Base-by-base conservation (phyloP, 2,888 invertebrate species). In the Parnassius smintheus region DNA sequence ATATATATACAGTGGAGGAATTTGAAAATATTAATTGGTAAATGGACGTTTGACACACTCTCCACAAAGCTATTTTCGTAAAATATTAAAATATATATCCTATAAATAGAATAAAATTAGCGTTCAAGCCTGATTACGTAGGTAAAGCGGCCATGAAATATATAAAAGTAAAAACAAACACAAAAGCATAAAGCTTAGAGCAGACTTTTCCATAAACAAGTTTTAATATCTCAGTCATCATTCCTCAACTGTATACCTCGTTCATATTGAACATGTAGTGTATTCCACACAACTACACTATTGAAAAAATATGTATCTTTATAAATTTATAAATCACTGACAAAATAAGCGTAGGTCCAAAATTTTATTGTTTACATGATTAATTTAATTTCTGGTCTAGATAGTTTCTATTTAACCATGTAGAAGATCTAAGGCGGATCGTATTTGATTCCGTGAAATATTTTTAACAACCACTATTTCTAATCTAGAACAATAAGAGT, bases 1-100 rank as follows among this genome's bases (percentile, higher is more conserved):
- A 84, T 87, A 89, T 80, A 84, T 87, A 89, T 87, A 90, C 89
- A 90, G 89, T 84, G 82, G 88, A 90, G 91, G 88, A 90, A 91
- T 85, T 78, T 65, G 58, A 71, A 68, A 72, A 77, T 74, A 80
- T 80, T 85, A 81, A 86, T 80, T 77, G 76, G 75, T 85, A 84
- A 85, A 86, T 88, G 88, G 89, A 89, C 89, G 86, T 84, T 82
- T 83, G 80, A 82, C 75, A 81, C 68, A 73, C 72, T 70, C 72
- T 66, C 45, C 57, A 41, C 55, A 50, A 58, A 48, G 41, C 48
- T 56, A 41, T 11, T 55, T 48, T 49, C 25, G 13, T 54, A 49
- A 18, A 54, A 18, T 51, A 59, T 59, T 48, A 52, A 18, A 44
- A 61, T 55, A 68, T 59, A 58, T 56, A 56, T 56, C 25, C 13